phyloP scores from a whole-genome alignment of 2,113 vertebrate species.

The Lucifuga dentata region DNA sequence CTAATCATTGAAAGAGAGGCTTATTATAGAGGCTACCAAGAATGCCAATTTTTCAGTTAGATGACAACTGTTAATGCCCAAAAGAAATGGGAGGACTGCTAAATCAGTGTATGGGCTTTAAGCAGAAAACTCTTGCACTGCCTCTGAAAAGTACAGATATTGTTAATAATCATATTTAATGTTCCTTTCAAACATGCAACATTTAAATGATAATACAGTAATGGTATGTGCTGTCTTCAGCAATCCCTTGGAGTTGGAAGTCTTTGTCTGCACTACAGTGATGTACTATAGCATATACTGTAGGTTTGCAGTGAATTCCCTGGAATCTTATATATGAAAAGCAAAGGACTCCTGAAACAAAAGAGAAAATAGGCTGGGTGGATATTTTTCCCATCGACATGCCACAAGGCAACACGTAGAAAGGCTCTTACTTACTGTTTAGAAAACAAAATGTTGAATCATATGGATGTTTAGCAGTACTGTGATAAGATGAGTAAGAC shows the following conservation, averaged over 20 bases:
- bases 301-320: not conserved
- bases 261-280: not conserved
- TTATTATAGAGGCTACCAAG: not conserved
- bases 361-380: not conserved
- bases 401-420: not conserved
- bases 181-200: too few relatives aligned
- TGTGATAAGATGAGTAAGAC: not conserved
- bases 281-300: too few relatives aligned
- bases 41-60: not conserved
- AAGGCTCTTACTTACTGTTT: not conserved
- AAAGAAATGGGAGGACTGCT: too few relatives aligned
- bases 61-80: too few relatives aligned
- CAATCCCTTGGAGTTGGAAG: not conserved
- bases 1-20: not conserved
- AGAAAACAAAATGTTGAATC: slow-evolving; percentile 12
- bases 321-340: not conserved
- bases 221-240: too few relatives aligned
- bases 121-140: too few relatives aligned
- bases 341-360: not conserved
- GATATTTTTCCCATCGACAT: not conserved
- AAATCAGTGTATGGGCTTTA: too few relatives aligned
- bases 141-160: too few relatives aligned
- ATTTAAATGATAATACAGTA: too few relatives aligned
- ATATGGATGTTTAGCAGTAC: slow-evolving; percentile 11
- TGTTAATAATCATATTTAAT: too few relatives aligned